Evolutionary conservation across 2,113 vertebrate species (phyloP).

Genomic region (Xiphophorus couchianus): DNA sequence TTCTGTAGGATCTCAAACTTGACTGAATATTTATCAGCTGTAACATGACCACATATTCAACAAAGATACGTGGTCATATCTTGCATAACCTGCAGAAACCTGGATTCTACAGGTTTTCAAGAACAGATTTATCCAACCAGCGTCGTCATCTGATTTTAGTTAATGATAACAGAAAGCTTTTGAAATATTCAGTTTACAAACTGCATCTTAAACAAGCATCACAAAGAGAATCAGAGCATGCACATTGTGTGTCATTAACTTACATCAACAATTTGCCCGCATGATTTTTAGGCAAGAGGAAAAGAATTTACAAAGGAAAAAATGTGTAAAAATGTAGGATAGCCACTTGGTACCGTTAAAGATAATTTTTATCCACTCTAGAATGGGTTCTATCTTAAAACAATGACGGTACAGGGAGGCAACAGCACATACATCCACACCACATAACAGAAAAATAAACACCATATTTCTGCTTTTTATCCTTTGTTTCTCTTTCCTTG

Average conservation of each 20-base stretch:
- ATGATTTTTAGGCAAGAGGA: constrained; percentile 99
- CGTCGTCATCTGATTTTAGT: neutral
- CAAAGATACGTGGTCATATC: constrained; percentile 31
- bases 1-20: neutral
- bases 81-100: too few relatives aligned
- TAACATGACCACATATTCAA: constrained; percentile 8
- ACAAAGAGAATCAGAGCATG: constrained; percentile 76
- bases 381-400: constrained; percentile 86
- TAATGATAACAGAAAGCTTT: neutral
- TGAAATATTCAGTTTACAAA: constrained; percentile 41
- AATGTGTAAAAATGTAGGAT: constrained; percentile 98
- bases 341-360: constrained; percentile 90
- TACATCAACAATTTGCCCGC: constrained; percentile 99
- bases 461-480: constrained; percentile 85
- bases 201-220: constrained; percentile 68
- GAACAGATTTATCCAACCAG: neutral
- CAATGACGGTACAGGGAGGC: constrained; percentile 94
- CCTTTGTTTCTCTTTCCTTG: constrained; percentile 76
- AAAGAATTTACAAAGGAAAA: constrained; percentile 98
- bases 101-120: constrained; percentile 44
- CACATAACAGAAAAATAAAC: constrained; percentile 99
- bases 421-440: constrained; percentile 99
- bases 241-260: constrained; percentile 86
- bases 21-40: neutral
- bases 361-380: constrained; percentile 83